These are phyloP conservation scores for Opisthograptis luteolata DNA, from an alignment of 2,888 invertebrate genomes.

Conservation along the genomic window DNA sequence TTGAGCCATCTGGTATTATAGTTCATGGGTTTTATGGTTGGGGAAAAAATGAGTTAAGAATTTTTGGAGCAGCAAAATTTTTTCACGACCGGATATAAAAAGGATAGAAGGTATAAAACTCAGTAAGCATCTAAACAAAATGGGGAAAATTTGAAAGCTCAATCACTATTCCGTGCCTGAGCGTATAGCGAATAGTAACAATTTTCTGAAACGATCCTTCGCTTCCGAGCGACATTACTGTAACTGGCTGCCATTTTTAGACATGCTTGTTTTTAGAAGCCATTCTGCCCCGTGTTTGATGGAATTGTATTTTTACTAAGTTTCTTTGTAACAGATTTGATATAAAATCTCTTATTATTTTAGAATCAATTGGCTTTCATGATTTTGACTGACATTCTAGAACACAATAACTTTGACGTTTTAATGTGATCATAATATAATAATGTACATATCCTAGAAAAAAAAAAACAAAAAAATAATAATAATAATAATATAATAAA, in stretches of 20 bases:
- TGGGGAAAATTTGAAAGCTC: slow-evolving; percentile 53
- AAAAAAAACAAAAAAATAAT: too few species aligned
- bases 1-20: slow-evolving; percentile 35
- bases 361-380: too few species aligned
- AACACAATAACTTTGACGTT: too few species aligned
- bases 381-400: too few species aligned
- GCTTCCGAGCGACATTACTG: slow-evolving; percentile 65
- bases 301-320: too few species aligned
- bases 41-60: slow-evolving; percentile 9
- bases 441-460: too few species aligned
- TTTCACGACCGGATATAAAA: slow-evolving; percentile 18
- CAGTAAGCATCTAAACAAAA: neutral
- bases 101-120: slow-evolving; percentile 1
- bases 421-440: too few species aligned
- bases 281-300: slow-evolving; percentile 11
- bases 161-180: slow-evolving; percentile 56
- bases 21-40: slow-evolving; percentile 30
- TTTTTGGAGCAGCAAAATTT: slow-evolving; percentile 12
- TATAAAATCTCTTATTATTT: too few species aligned
- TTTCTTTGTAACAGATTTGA: too few species aligned
- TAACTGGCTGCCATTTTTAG: slow-evolving; percentile 62
- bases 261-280: slow-evolving; percentile 30
- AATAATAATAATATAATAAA: too few species aligned
- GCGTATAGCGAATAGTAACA: slow-evolving; percentile 53
- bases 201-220: slow-evolving; percentile 67